These are phyloP conservation scores for Paralvinella palmiformis DNA, from an alignment of 1,140 invertebrate genomes.

Conservation along the genomic window DNA sequence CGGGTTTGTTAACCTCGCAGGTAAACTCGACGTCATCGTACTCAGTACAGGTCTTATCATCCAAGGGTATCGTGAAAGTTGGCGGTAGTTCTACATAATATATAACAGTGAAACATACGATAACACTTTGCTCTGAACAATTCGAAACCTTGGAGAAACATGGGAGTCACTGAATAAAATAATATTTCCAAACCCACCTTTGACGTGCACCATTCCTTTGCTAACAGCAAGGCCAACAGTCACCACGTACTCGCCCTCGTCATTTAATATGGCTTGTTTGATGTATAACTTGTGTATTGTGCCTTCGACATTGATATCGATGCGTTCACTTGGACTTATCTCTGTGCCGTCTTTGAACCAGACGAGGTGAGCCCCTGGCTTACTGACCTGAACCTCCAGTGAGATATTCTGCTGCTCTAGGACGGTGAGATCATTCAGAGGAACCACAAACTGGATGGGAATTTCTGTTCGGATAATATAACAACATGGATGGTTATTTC, in stretches of 20 bases:
- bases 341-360: constrained; percentile 19
- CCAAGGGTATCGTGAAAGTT: constrained; percentile 29
- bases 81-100: constrained; percentile 28
- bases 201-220: not conserved
- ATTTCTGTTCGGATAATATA: constrained; percentile 16
- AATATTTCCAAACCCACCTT: no score
- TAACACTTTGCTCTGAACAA: no score
- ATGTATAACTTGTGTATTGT: constrained; percentile 70
- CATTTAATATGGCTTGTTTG: constrained; percentile 68
- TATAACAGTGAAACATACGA: no score
- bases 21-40: constrained; percentile 12
- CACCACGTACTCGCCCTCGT: constrained; percentile 79
- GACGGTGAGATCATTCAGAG: constrained; percentile 53
- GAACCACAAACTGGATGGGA: constrained; percentile 7
- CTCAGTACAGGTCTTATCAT: constrained; percentile 20
- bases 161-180: no score
- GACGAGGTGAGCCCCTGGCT: constrained; percentile 76
- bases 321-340: constrained; percentile 59
- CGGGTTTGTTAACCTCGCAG: constrained; percentile 58
- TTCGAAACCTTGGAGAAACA: no score
- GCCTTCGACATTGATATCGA: constrained; percentile 64
- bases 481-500: no score
- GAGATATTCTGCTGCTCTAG: constrained; percentile 71
- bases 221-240: constrained; percentile 22
- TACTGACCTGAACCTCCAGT: constrained; percentile 73